Conservation (phyloP, 2,113 vertebrate genomes). For the Neodon shergylaensis region DNA sequence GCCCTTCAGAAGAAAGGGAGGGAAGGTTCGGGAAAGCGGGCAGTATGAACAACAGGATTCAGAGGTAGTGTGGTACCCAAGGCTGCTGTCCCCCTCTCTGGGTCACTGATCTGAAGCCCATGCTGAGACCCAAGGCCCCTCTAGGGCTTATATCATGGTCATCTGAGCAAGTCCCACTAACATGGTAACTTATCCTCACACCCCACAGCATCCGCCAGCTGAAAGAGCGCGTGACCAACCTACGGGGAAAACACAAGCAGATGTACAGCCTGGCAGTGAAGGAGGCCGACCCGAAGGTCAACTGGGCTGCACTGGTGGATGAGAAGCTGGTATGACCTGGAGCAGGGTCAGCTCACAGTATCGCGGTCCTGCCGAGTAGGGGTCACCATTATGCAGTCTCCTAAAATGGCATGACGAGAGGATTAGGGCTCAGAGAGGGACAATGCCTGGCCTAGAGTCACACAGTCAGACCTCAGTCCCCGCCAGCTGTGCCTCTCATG, state of each 20-base stretch:
- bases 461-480: background rate
- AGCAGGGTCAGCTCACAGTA: background rate
- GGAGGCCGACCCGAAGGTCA: conserved; percentile 90
- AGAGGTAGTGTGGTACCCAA: background rate
- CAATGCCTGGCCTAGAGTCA: background rate
- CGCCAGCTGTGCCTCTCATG: background rate
- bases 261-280: conserved; percentile 91
- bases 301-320: conserved; percentile 94
- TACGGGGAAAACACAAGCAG: conserved; percentile 89
- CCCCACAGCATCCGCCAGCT: conserved; percentile 93
- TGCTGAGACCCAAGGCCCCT: background rate
- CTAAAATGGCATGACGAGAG: background rate
- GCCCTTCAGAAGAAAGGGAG: background rate
- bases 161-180: background rate
- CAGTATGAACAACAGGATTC: background rate
- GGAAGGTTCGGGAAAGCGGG: background rate
- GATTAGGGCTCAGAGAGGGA: background rate
- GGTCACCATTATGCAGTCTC: rapidly evolving
- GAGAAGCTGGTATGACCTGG: conserved; percentile 92
- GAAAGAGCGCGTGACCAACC: conserved; percentile 90
- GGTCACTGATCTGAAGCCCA: background rate
- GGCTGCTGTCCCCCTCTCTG: background rate
- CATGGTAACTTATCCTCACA: background rate
- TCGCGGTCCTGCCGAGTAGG: background rate
- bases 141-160: background rate